Conservation (phyloP, 2,888 invertebrate genomes). For the Chymomyza procnemis region DNA sequence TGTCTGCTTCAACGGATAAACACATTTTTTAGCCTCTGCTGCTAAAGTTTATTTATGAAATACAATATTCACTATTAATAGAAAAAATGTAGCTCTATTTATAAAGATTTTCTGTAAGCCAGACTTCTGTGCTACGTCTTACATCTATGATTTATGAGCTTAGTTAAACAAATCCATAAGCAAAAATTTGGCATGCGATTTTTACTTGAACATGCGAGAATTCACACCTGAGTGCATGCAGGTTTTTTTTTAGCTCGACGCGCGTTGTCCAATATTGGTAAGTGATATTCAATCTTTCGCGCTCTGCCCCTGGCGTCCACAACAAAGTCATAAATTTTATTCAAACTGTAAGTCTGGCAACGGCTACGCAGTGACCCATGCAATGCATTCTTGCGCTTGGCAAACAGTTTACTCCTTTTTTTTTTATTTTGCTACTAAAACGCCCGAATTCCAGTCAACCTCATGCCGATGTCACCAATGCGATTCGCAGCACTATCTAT, state of each 20-base stretch:
- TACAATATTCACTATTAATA: not conserved
- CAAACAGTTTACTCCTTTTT: conserved; percentile 38
- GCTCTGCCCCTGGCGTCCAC: not conserved
- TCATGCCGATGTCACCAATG: conserved; percentile 18
- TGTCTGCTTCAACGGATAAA: too few species aligned
- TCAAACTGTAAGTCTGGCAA: not conserved
- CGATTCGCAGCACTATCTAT: conserved; percentile 8
- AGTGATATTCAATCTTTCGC: not conserved
- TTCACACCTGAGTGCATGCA: not conserved
- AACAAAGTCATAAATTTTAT: not conserved
- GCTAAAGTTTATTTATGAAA: too few species aligned
- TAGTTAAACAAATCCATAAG: not conserved
- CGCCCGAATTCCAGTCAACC: conserved; percentile 51
- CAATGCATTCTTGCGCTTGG: conserved; percentile 51
- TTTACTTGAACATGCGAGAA: not conserved
- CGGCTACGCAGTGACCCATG: conserved; percentile 41
- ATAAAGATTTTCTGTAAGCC: not conserved
- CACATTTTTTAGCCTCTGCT: too few species aligned
- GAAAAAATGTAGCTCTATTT: not conserved
- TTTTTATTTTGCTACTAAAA: conserved; percentile 47
- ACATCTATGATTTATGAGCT: not conserved
- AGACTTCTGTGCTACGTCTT: not conserved
- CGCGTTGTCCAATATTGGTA: not conserved
- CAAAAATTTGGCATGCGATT: not conserved
- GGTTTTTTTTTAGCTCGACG: not conserved